A percentile compares a stretch with the other conserved stretches of the same genome.
Conservation (phyloP, 1,140 invertebrate genomes). For the Helicoverpa armigera region DNA sequence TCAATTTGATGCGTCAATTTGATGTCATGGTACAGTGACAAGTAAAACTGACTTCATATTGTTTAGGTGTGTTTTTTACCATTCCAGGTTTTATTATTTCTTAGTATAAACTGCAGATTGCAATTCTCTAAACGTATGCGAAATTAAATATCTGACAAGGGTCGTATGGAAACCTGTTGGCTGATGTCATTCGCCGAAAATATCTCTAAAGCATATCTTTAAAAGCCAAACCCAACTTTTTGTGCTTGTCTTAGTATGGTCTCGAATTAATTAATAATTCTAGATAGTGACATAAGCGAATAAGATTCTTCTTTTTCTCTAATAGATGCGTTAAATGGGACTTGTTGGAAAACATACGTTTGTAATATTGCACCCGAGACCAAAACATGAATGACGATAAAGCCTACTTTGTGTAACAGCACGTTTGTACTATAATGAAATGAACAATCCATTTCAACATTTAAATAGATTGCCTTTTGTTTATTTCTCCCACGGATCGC, state of each 20-base stretch:
- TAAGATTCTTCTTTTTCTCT: not conserved
- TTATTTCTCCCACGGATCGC: conserved; percentile 73
- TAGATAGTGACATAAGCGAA: not conserved
- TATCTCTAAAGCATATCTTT: conserved; percentile 17
- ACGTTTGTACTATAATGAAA: conserved; percentile 42
- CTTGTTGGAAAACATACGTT: not conserved
- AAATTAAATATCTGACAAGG: conserved; percentile 15
- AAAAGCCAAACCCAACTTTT: conserved; percentile 17
- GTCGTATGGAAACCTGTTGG: conserved; percentile 19
- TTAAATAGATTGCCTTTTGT: conserved; percentile 68
- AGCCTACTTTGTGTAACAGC: conserved; percentile 47
- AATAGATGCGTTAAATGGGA: not conserved
- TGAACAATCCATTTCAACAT: conserved; percentile 43
- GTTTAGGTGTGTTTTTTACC: not conserved
- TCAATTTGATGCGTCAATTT: not conserved
- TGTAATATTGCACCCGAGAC: no score
- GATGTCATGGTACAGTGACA: not conserved
- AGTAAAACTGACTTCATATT: not conserved
- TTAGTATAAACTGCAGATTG: conserved; percentile 16
- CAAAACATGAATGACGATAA: not conserved
- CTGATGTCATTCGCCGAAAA: conserved; percentile 33
- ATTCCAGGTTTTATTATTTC: not conserved
- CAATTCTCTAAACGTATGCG: conserved; percentile 25
- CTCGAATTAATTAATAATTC: not conserved
- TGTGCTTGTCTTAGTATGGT: not conserved